A percentile compares a stretch with the other conserved stretches of the same genome.
phyloP scores from a whole-genome alignment of 92 coral and sea anemone genomes.

The Parazoanthus swiftii region DNA sequence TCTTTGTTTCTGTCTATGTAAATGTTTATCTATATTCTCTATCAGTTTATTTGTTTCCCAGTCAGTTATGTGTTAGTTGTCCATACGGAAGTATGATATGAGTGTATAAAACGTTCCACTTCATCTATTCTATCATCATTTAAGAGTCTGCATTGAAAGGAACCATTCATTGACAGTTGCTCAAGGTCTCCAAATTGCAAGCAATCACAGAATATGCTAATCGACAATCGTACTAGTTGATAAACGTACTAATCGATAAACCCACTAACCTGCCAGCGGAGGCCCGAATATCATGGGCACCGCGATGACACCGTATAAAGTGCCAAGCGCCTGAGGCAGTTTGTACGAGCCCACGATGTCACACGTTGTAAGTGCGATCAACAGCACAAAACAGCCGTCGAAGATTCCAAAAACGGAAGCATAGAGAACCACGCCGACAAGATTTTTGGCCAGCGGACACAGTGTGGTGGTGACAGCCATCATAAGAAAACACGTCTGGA shows the following conservation, averaged over 20 bases:
- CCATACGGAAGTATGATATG: neutral
- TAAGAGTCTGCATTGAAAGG: too few species aligned
- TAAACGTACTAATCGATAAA: neutral
- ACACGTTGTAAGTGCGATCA: conserved; percentile 84
- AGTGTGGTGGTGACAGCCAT: conserved; percentile 84
- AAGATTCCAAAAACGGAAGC: conserved; percentile 79
- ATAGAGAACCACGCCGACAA: conserved; percentile 76
- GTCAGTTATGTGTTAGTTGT: neutral
- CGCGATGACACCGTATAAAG: conserved; percentile 80
- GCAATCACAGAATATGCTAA: neutral
- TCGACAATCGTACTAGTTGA: neutral
- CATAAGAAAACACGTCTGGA: conserved; percentile 79
- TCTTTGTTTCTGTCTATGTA: neutral
- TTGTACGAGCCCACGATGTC: conserved; percentile 75
- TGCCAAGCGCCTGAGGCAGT: conserved; percentile 78
- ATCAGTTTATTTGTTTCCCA: neutral
- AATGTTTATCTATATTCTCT: neutral
- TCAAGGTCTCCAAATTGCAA: neutral
- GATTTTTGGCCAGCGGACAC: conserved; percentile 79
- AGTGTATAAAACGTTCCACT: too few species aligned
- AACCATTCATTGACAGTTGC: too few species aligned
- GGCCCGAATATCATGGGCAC: conserved; percentile 90
- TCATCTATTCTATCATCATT: neutral
- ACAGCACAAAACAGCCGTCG: conserved; percentile 88
- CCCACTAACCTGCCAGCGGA: conserved; percentile 81